Conservation (phyloP, 2,888 invertebrate genomes). For the Hylaea fasciaria region DNA sequence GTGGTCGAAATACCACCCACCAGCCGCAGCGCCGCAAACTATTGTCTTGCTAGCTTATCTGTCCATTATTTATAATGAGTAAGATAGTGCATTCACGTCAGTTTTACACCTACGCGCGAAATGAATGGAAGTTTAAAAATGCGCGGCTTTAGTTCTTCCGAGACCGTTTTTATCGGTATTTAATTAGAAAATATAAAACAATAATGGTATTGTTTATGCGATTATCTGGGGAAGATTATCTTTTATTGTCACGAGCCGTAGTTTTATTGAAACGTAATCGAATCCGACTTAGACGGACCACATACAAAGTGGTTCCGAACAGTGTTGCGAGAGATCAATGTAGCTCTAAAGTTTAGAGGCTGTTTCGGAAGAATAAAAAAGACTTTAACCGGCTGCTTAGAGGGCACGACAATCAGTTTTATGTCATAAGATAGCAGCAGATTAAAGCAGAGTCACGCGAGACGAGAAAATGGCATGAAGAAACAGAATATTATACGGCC, state of each 20-base stretch:
- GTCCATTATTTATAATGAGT: conserved; percentile 79
- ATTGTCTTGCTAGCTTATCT: conserved; percentile 76
- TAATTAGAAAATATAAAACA: conserved; percentile 53
- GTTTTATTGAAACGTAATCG: conserved; percentile 44
- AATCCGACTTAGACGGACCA: conserved; percentile 27
- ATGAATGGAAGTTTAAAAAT: conserved; percentile 43
- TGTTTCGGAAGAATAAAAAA: conserved; percentile 26
- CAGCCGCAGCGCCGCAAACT: conserved; percentile 62
- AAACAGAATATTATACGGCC: conserved; percentile 47
- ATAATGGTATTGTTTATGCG: conserved; percentile 50
- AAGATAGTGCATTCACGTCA: conserved; percentile 61
- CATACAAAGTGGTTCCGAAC: conserved; percentile 20
- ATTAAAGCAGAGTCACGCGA: conserved; percentile 53
- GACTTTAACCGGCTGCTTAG: conserved; percentile 21
- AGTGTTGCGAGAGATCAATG: conserved; percentile 25
- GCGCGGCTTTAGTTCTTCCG: conserved; percentile 26
- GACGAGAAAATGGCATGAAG: conserved; percentile 28
- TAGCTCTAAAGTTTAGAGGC: conserved; percentile 24
- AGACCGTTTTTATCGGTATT: conserved; percentile 49
- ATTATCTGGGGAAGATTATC: conserved; percentile 45
- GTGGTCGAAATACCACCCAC: conserved; percentile 63
- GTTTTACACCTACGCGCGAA: conserved; percentile 65
- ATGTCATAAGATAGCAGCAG: conserved; percentile 46
- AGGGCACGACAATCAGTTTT: conserved; percentile 44
- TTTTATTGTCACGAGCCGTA: conserved; percentile 43